Conservation (phyloP, 2,797 vertebrate species). For the Eulemur mongoz region DNA sequence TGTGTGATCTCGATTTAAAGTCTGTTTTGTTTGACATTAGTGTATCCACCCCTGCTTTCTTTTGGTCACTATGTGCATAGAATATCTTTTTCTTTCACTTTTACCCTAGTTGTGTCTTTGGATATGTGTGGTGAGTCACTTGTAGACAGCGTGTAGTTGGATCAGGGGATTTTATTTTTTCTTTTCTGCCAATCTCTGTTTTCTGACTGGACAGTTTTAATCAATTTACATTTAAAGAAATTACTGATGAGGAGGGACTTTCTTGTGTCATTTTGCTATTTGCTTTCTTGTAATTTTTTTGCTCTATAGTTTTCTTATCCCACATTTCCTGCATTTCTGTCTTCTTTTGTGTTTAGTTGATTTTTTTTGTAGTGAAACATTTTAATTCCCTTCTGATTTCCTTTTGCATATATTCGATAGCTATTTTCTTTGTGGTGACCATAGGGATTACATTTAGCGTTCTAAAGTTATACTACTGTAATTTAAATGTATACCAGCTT, state of each 20-base stretch:
- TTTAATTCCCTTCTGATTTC: neutral
- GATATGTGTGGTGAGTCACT: neutral
- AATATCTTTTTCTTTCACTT: neutral
- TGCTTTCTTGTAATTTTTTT: neutral
- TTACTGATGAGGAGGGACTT: neutral
- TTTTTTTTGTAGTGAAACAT: neutral
- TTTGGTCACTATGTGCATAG: neutral
- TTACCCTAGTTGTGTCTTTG: neutral
- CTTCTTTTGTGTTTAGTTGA: neutral
- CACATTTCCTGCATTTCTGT: neutral
- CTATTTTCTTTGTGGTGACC: neutral
- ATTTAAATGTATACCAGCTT: neutral
- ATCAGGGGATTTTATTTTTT: neutral
- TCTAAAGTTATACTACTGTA: neutral
- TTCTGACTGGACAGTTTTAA: neutral
- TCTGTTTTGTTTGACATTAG: neutral
- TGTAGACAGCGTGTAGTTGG: neutral
- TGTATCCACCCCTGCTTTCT: neutral
- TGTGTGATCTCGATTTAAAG: neutral
- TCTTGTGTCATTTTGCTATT: neutral
- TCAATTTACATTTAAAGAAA: constrained; percentile 28
- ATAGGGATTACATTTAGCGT: neutral
- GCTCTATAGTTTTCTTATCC: neutral
- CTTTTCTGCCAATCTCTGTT: neutral
- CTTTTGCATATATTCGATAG: neutral